Evolutionary conservation across 2,113 vertebrate genomes (phyloP).

Genomic region (Butastur rufipennis): DNA sequence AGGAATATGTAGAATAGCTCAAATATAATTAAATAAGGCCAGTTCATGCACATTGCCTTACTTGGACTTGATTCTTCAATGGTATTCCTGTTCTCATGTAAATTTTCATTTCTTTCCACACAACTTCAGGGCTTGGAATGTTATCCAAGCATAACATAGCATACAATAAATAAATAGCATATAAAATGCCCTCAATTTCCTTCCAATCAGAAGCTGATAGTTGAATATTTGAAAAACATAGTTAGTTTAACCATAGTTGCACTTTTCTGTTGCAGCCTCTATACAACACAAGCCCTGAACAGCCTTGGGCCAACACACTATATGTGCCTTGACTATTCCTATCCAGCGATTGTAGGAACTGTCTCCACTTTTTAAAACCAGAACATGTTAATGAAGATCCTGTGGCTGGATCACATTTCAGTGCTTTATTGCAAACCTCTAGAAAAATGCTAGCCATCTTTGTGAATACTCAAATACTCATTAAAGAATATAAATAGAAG

Average conservation of each 20-base stretch:
- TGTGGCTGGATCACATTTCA: background rate
- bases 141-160: background rate
- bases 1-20: background rate
- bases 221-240: background rate
- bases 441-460: background rate
- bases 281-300: background rate
- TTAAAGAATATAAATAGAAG: background rate
- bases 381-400: background rate
- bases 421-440: background rate
- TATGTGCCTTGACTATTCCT: background rate
- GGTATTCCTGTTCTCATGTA: background rate
- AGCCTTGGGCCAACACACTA: background rate
- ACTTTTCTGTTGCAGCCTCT: background rate
- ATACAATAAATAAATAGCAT: background rate
- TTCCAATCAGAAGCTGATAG: background rate
- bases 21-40: background rate
- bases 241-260: background rate
- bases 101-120: background rate
- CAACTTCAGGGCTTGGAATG: fast-evolving
- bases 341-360: background rate
- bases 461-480: background rate
- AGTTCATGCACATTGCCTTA: background rate
- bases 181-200: background rate
- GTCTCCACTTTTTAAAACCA: background rate
- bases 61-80: background rate